Evolutionary conservation across 2,888 invertebrate species (phyloP).

Genomic region (Rotaria macrura): DNA sequence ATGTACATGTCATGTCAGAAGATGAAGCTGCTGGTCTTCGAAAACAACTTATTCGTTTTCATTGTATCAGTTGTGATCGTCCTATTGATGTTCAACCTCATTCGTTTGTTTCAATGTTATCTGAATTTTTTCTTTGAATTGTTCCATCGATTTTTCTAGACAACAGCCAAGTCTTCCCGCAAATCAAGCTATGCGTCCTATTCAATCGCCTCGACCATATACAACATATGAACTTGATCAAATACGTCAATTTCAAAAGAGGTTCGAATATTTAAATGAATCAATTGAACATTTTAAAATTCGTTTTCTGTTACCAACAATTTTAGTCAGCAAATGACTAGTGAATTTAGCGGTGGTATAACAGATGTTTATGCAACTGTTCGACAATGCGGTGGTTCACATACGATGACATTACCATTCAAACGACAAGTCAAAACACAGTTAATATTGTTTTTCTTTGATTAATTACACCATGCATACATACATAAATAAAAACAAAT

Average conservation of each 20-base stretch:
- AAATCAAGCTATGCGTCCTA: constrained; percentile 36
- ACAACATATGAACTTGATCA: constrained; percentile 48
- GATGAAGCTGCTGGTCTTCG: constrained; percentile 49
- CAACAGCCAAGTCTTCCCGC: constrained; percentile 32
- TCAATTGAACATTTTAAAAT: too few species aligned
- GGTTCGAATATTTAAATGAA: constrained; percentile 38
- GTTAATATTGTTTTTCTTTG: neutral
- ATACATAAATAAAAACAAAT: neutral
- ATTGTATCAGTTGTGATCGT: constrained; percentile 49
- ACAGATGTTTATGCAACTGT: constrained; percentile 42
- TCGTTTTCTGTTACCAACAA: neutral
- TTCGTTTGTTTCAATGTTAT: neutral
- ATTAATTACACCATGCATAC: too few species aligned
- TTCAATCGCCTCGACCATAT: constrained; percentile 45
- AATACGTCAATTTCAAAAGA: constrained; percentile 47
- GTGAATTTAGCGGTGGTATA: neutral
- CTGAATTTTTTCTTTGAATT: neutral
- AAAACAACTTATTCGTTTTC: constrained; percentile 41
- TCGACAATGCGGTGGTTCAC: constrained; percentile 47
- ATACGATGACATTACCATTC: constrained; percentile 46
- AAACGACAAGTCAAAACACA: constrained; percentile 42
- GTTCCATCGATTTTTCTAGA: neutral
- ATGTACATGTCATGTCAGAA: constrained; percentile 36
- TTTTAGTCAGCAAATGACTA: constrained; percentile 1
- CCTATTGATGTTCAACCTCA: constrained; percentile 39